phyloP scores from a whole-genome alignment of 2,113 vertebrate species.

The Coptodon rendalli region DNA sequence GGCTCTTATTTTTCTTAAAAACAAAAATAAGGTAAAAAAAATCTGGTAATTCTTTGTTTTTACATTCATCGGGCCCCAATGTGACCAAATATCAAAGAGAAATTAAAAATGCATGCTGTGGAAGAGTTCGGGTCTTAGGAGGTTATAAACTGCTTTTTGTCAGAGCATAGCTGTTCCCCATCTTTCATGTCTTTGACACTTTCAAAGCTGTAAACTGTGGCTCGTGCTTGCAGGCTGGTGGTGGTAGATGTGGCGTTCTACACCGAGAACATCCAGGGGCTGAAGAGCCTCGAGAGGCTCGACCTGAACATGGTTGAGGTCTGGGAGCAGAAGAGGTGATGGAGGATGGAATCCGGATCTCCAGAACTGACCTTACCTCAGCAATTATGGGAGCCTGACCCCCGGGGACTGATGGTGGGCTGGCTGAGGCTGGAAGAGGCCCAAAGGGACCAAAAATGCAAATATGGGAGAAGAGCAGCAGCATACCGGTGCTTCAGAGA shows the following conservation, averaged over 20 bases:
- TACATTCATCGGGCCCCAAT: too few relatives aligned
- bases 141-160: neutral
- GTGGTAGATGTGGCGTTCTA: constrained; percentile 97
- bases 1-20: too few relatives aligned
- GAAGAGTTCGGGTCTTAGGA: too few relatives aligned
- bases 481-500: neutral
- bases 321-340: constrained; percentile 99
- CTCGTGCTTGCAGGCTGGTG: constrained; percentile 78
- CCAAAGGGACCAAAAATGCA: constrained; percentile 38
- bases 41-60: too few relatives aligned
- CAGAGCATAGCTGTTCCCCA: neutral
- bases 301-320: constrained; percentile 96
- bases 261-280: constrained; percentile 90
- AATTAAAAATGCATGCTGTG: too few relatives aligned
- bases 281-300: constrained; percentile 87
- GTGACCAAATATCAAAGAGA: too few relatives aligned
- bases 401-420: neutral
- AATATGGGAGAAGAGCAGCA: neutral
- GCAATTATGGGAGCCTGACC: neutral
- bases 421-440: neutral
- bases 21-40: too few relatives aligned
- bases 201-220: neutral
- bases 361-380: neutral
- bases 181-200: neutral
- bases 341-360: neutral